Conservation (phyloP, 2,797 vertebrate genomes). For the Gephyroberyx darwinii region DNA sequence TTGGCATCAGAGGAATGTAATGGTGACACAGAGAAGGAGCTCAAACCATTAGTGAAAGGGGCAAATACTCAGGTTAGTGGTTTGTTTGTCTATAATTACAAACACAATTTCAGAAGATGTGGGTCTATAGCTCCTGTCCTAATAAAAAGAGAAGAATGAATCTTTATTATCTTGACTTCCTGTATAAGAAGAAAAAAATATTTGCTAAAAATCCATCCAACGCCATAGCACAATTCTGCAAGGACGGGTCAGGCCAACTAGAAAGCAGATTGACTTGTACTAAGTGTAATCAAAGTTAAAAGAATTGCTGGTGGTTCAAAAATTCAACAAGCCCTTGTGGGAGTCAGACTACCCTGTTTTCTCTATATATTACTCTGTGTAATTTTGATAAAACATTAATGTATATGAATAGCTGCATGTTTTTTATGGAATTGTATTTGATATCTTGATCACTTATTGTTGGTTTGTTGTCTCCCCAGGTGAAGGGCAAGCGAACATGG, state of each 20-base stretch:
- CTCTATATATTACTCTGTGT: too few relatives aligned
- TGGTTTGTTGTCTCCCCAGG: slow-evolving; percentile 44
- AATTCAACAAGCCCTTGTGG: too few relatives aligned
- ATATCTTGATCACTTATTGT: not conserved
- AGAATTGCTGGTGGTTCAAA: not conserved
- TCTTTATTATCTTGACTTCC: not conserved
- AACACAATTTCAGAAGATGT: not conserved
- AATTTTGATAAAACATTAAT: too few relatives aligned
- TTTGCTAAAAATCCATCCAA: too few relatives aligned
- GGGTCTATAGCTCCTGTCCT: too few relatives aligned
- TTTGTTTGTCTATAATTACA: not conserved
- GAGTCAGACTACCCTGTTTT: too few relatives aligned
- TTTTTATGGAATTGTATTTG: not conserved
- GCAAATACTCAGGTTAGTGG: slow-evolving; percentile 57
- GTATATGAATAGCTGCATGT: too few relatives aligned
- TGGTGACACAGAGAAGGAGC: slow-evolving; percentile 31
- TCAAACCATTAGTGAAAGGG: slow-evolving; percentile 9
- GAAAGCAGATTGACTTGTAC: too few relatives aligned
- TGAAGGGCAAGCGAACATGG: slow-evolving; percentile 55
- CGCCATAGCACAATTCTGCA: too few relatives aligned
- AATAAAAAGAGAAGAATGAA: too few relatives aligned
- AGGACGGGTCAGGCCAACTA: too few relatives aligned
- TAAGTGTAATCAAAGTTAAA: not conserved
- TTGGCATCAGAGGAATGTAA: slow-evolving; percentile 34
- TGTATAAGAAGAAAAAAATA: not conserved